phyloP scores from a whole-genome alignment of 2,888 invertebrate genomes.

The Lasioglossum pauxillum region DNA sequence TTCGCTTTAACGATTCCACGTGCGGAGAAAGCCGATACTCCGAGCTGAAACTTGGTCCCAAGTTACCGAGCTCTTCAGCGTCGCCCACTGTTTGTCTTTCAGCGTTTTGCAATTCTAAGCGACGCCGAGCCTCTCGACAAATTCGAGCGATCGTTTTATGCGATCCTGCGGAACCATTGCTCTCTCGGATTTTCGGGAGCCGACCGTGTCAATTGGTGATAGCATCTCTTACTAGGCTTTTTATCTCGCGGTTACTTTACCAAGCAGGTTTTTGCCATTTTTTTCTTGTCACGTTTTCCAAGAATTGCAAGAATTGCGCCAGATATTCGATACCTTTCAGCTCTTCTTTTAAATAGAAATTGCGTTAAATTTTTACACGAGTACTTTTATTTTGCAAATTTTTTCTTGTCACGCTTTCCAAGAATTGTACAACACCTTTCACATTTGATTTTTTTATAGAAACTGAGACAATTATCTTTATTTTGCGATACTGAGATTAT shows the following conservation, averaged over 20 bases:
- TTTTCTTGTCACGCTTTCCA: too few relatives aligned
- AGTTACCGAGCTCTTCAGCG: not conserved
- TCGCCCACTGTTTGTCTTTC: not conserved
- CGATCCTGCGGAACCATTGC: not conserved
- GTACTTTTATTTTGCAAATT: too few relatives aligned
- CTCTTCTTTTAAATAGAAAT: not conserved
- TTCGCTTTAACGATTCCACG: not conserved
- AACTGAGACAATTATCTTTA: too few relatives aligned
- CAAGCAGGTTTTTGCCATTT: not conserved
- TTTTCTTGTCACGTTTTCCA: not conserved
- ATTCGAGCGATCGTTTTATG: not conserved
- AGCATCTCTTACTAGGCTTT: not conserved
- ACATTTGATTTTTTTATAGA: too few relatives aligned
- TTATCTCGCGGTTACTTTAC: not conserved
- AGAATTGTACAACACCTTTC: too few relatives aligned
- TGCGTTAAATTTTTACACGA: too few relatives aligned
- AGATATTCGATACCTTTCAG: not conserved
- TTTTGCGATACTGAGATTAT: too few relatives aligned
- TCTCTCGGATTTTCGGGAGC: not conserved
- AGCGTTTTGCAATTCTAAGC: not conserved
- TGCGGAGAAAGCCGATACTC: not conserved
- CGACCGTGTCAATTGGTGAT: not conserved
- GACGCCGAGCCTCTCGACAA: not conserved
- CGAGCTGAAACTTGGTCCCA: not conserved
- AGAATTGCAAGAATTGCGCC: not conserved